Conservation (phyloP, 2,797 vertebrate species). For the Centroberyx gerrardi region DNA sequence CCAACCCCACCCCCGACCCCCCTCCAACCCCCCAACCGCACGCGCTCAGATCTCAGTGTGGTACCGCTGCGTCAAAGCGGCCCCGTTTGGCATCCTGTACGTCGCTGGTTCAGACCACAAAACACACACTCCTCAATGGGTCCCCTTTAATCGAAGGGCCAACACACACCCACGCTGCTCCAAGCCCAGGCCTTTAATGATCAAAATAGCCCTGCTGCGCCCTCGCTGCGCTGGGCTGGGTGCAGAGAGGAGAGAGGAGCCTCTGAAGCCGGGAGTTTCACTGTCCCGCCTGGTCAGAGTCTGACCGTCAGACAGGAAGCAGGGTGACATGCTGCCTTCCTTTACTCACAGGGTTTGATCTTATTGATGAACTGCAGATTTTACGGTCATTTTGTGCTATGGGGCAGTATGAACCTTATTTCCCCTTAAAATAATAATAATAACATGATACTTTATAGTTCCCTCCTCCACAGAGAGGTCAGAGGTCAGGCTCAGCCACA, state of each 20-base stretch:
- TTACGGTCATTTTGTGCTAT: too few species aligned
- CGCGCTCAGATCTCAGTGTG: constrained; percentile 57
- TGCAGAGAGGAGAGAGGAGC: constrained; percentile 23
- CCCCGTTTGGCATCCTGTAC: constrained; percentile 43
- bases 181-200: constrained; percentile 46
- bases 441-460: too few species aligned
- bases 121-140: constrained; percentile 67
- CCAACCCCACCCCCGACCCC: not conserved
- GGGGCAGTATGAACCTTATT: too few species aligned
- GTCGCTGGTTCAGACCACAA: constrained; percentile 60
- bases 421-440: too few species aligned
- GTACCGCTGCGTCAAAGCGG: constrained; percentile 49
- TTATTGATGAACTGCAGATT: not conserved
- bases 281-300: constrained; percentile 3
- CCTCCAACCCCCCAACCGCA: constrained; percentile 10
- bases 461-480: too few species aligned
- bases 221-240: constrained; percentile 12
- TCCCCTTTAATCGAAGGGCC: constrained; percentile 69
- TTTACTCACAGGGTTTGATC: constrained; percentile 38
- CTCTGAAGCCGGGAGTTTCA: constrained; percentile 31
- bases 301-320: too few species aligned
- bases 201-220: constrained; percentile 57
- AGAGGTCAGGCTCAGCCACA: too few species aligned
- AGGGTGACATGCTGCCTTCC: not conserved
- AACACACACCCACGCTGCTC: constrained; percentile 52